Percentiles rank a stretch among this genome's conserved stretches.
These are phyloP conservation scores for Ceratina japonica DNA, from an alignment of 1,140 invertebrate genomes.

Conservation along the genomic window DNA sequence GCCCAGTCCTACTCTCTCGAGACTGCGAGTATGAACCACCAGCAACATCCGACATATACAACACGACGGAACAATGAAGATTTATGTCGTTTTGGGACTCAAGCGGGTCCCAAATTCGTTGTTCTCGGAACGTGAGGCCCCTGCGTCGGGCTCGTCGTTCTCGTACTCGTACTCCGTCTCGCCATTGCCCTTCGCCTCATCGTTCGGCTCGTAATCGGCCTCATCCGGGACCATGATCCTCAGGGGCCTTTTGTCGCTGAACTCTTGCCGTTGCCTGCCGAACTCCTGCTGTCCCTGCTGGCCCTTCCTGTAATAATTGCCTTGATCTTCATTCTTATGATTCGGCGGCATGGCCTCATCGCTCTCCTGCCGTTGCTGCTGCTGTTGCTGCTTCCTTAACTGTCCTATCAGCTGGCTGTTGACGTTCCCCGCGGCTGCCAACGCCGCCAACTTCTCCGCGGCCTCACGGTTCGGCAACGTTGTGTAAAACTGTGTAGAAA, in stretches of 20 bases:
- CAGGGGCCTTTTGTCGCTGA: constrained; percentile 65
- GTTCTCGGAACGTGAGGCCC: constrained; percentile 27
- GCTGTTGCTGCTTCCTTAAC: constrained; percentile 68
- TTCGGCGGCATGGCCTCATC: constrained; percentile 64
- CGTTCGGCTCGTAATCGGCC: constrained; percentile 58
- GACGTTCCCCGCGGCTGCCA: constrained; percentile 80
- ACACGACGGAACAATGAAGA: neutral
- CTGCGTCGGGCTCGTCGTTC: constrained; percentile 59
- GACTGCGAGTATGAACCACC: too few relatives aligned
- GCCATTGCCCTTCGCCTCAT: constrained; percentile 54
- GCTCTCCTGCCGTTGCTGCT: constrained; percentile 66
- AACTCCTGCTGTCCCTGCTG: constrained; percentile 40
- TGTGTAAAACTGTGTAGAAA: constrained; percentile 74
- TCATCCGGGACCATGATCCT: constrained; percentile 78
- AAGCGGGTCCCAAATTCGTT: constrained; percentile 69
- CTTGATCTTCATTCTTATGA: constrained; percentile 65
- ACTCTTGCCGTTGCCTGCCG: constrained; percentile 38
- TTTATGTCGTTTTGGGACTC: constrained; percentile 46
- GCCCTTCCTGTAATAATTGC: constrained; percentile 42
- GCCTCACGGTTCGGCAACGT: constrained; percentile 79
- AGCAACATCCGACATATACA: constrained; percentile 5
- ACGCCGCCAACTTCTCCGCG: constrained; percentile 79
- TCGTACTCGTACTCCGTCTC: constrained; percentile 72
- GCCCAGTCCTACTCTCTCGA: too few relatives aligned
- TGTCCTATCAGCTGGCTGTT: constrained; percentile 73